A percentile compares a stretch with the other conserved stretches of the same genome.
Conservation (phyloP, 2,797 vertebrate species). For the Hydrophis major region DNA sequence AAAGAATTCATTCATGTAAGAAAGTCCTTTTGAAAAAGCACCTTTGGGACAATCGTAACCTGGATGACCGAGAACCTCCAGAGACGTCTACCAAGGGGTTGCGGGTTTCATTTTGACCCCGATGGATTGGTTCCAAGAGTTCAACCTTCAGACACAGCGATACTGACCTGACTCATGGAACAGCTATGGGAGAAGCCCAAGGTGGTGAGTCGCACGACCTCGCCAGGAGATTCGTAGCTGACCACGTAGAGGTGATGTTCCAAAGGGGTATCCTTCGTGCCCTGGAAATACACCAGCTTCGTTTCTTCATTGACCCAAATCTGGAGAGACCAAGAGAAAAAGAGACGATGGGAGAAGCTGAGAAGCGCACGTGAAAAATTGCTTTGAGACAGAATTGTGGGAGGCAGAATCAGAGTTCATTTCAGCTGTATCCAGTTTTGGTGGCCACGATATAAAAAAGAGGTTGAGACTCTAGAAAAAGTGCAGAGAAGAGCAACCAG, state of each 20-base stretch:
- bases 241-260: slow-evolving; percentile 92
- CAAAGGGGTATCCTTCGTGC: slow-evolving; percentile 86
- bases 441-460: no score
- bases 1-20: no score
- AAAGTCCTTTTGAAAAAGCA: no score
- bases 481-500: no score
- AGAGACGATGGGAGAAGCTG: no score
- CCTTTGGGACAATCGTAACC: background rate
- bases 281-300: slow-evolving; percentile 89
- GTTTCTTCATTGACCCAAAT: slow-evolving; percentile 89
- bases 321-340: slow-evolving; percentile 54
- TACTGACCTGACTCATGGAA: slow-evolving; percentile 86
- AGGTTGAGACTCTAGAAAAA: no score
- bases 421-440: background rate
- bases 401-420: background rate
- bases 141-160: fast-evolving
- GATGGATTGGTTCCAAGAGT: background rate
- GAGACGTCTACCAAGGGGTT: background rate
- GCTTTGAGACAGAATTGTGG: background rate
- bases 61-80: background rate
- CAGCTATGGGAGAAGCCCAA: slow-evolving; percentile 90
- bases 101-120: background rate
- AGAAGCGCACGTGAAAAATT: background rate
- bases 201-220: slow-evolving; percentile 85
- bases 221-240: slow-evolving; percentile 81